A percentile compares a stretch with the other conserved stretches of the same genome.
Conservation (phyloP, 2,888 invertebrate species). For the Coleophora flavipennella region DNA sequence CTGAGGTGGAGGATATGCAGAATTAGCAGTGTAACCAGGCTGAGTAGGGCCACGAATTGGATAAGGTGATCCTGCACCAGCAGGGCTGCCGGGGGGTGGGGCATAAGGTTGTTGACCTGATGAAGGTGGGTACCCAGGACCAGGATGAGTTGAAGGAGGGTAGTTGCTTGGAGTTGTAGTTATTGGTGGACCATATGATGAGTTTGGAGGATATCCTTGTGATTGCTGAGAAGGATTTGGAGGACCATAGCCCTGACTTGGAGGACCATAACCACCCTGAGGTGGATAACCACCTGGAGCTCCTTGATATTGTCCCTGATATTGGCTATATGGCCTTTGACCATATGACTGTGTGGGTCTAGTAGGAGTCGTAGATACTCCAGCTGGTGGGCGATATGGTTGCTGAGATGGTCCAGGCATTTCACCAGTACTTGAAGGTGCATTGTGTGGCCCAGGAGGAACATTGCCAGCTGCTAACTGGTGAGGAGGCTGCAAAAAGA, state of each 20-base stretch:
- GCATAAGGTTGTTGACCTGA: constrained; percentile 64
- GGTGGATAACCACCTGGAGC: constrained; percentile 76
- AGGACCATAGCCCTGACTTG: constrained; percentile 76
- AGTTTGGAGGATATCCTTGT: constrained; percentile 77
- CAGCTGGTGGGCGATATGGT: constrained; percentile 62
- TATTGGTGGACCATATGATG: constrained; percentile 75
- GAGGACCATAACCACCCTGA: constrained; percentile 78
- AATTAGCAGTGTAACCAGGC: constrained; percentile 59
- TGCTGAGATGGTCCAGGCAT: constrained; percentile 56
- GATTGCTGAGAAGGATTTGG: constrained; percentile 75
- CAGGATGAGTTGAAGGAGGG: constrained; percentile 67
- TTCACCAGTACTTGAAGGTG: constrained; percentile 50
- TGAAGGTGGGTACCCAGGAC: constrained; percentile 58
- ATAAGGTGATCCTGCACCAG: constrained; percentile 55
- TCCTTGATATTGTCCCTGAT: constrained; percentile 76
- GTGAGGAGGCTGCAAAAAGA: constrained; percentile 68
- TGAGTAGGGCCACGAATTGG: constrained; percentile 56
- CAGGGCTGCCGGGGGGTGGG: constrained; percentile 61
- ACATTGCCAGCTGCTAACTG: constrained; percentile 68
- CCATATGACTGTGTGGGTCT: constrained; percentile 79
- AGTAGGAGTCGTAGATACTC: constrained; percentile 68
- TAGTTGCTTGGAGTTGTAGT: constrained; percentile 73
- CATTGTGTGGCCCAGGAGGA: constrained; percentile 50
- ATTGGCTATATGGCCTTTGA: constrained; percentile 78
- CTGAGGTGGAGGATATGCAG: constrained; percentile 60